phyloP scores from a whole-genome alignment of 2,113 vertebrate species.

The Corythaixoides concolor region DNA sequence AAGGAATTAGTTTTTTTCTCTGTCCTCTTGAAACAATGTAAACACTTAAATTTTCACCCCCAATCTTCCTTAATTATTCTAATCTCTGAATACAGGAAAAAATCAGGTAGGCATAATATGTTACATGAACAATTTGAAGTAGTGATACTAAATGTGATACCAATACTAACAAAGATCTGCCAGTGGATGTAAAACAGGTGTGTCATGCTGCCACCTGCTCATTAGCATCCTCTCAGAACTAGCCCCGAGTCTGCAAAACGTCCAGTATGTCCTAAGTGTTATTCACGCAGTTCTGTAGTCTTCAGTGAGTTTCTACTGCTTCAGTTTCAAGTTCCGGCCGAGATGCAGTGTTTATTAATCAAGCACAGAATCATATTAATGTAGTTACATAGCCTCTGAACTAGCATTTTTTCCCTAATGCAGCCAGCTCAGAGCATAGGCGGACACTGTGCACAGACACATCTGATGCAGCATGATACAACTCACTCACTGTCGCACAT shows the following conservation, averaged over 20 bases:
- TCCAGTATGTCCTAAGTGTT: not conserved
- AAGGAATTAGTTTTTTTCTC: not conserved
- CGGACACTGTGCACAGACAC: not conserved
- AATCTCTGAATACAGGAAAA: not conserved
- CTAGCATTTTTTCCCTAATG: not conserved
- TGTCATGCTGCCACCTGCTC: not conserved
- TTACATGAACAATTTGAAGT: not conserved
- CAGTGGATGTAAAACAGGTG: not conserved
- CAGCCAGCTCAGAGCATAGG: not conserved
- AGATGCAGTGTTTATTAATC: not conserved
- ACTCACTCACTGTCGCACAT: not conserved
- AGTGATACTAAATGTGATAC: not conserved
- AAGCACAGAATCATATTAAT: not conserved
- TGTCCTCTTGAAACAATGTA: constrained; percentile 40
- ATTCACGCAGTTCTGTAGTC: not conserved
- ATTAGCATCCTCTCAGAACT: not conserved
- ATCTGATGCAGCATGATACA: not conserved
- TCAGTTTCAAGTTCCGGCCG: not conserved
- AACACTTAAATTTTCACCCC: constrained; percentile 35
- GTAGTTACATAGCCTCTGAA: not conserved
- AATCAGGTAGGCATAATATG: not conserved
- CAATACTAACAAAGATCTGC: not conserved
- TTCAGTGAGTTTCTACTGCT: not conserved
- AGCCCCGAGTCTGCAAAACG: not conserved
- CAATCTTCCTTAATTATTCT: not conserved